These are phyloP conservation scores for Chymomyza amoena DNA, from an alignment of 2,888 invertebrate species.

Conservation along the genomic window DNA sequence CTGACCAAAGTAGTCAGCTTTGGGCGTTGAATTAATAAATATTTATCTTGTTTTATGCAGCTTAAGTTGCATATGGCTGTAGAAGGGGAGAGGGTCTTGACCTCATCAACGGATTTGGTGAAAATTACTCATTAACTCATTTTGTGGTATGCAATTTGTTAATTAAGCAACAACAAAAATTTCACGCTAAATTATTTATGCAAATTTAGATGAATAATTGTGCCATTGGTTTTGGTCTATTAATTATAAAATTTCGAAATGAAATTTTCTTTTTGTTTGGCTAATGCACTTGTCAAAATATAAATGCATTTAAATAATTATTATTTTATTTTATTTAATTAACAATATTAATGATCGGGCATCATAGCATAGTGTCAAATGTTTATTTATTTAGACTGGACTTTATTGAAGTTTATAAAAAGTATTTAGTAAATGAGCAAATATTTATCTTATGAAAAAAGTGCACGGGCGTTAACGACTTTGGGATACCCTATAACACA, in stretches of 20 bases:
- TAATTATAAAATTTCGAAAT: neutral
- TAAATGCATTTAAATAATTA: too few relatives aligned
- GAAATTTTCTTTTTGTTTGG: neutral
- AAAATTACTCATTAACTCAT: conserved; percentile 3
- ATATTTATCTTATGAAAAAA: too few relatives aligned
- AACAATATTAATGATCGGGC: too few relatives aligned
- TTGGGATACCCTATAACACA: too few relatives aligned
- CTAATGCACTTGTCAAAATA: too few relatives aligned
- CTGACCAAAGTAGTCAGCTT: neutral
- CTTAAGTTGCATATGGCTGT: neutral
- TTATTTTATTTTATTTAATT: too few relatives aligned
- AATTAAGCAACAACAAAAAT: conserved; percentile 21
- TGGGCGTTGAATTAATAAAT: conserved; percentile 12
- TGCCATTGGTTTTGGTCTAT: neutral
- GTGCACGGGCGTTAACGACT: too few relatives aligned
- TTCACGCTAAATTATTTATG: neutral
- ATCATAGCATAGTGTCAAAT: too few relatives aligned
- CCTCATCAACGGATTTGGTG: neutral
- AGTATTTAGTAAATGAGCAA: too few relatives aligned
- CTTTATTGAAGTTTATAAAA: too few relatives aligned
- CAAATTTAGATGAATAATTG: neutral
- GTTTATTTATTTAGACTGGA: too few relatives aligned
- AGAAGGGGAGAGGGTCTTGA: neutral
- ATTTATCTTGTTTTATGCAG: conserved; percentile 10
- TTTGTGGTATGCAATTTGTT: conserved; percentile 31